Base-by-base conservation (phyloP, 1,140 invertebrate genomes). In the Euwallacea fornicatus region DNA sequence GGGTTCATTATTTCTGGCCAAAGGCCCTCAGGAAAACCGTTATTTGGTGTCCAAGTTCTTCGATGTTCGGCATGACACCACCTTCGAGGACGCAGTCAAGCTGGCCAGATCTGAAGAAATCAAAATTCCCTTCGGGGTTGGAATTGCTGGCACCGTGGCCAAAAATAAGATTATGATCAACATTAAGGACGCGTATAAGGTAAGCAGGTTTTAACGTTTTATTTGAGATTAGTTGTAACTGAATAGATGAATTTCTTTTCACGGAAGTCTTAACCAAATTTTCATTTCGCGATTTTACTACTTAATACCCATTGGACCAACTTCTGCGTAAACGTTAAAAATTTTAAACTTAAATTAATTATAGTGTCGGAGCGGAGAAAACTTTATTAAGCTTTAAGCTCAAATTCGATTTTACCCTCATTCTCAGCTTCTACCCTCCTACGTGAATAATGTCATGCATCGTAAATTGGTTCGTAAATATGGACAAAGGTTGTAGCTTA, bases 21-120 rank as follows among this genome's bases (percentile, higher is more conserved):
- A 93, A 78, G 93, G 93, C 8, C 86, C 89, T 0, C 82, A 87
- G 1, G 87, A 89, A 55, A 86, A 90, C 75, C 86, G 91, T 74
- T 94, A 93, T 77, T 86, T 97, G 43, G 90, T 95, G 46, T 93
- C 94, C 7, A 96, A 97, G 83, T 85, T 97, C 50, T 96, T 96
- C 81, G 94, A 97, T 83, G 94, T 97, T 63, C 93, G 91, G 2
- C 89, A 93, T 72, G 90, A 94, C 77, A 94, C 93, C 83, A 91
- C 90, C 64, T 83, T 94, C 54, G 90, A 92, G 72, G 91, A 93
- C 73, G 91, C 93, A 0, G 82, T 95, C 0, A 84, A 83, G 62
- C 85, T 85, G 75, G 89, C 91, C 1, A 86, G 88, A 65, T 86
- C 88, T 9, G 92, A 96, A 76, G 93, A 95, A 77, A 90, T 94